Evolutionary conservation across 2,113 vertebrate genomes (phyloP).

Genomic region (Crocuta crocuta): DNA sequence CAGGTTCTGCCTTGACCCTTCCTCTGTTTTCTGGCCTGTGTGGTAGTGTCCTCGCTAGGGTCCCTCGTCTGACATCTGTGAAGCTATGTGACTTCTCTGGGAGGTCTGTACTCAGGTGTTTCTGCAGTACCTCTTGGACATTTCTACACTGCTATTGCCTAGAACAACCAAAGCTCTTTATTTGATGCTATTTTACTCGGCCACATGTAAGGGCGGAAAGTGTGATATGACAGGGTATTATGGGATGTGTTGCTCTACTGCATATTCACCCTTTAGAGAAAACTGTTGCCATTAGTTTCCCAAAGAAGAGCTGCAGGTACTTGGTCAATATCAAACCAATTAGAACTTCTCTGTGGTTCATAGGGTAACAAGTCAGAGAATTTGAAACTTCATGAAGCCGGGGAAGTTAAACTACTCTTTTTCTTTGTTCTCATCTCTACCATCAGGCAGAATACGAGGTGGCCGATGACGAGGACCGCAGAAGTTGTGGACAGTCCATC

Average conservation of each 20-base stretch:
- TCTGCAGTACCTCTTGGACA: neutral
- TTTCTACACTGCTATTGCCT: neutral
- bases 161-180: neutral
- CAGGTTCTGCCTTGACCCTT: neutral
- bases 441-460: constrained; percentile 93
- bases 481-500: constrained; percentile 90
- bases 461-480: constrained; percentile 91
- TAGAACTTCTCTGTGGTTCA: neutral
- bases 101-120: neutral
- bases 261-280: neutral
- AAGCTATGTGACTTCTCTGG: neutral
- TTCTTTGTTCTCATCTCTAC: neutral
- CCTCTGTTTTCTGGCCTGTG: neutral
- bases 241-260: neutral
- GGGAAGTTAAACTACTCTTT: neutral
- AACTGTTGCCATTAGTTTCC: neutral
- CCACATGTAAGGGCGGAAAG: neutral
- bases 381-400: neutral
- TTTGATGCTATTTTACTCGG: neutral
- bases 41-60: rapidly evolving
- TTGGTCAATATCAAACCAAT: neutral
- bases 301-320: neutral
- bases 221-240: neutral
- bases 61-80: neutral
- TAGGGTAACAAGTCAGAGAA: neutral